Conservation (phyloP, 2,888 invertebrate species). For the Orthonevra nobilis region DNA sequence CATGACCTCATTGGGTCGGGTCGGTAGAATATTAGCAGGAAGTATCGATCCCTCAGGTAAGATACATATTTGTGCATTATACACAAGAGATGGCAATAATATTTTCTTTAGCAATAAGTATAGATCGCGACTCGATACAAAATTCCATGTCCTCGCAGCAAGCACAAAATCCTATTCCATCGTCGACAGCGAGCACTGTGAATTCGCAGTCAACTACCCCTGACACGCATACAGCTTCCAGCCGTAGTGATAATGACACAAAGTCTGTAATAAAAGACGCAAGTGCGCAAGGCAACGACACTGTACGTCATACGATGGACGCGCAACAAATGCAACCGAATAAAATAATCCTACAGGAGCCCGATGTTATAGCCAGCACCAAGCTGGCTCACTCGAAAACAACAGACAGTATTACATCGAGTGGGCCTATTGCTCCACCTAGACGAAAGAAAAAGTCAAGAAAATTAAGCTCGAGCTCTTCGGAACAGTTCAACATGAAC, state of each 20-base stretch:
- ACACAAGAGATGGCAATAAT: no score
- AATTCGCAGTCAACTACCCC: slow-evolving; percentile 69
- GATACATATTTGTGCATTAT: no score
- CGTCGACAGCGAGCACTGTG: slow-evolving; percentile 70
- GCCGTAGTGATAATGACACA: slow-evolving; percentile 65
- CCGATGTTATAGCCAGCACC: slow-evolving; percentile 96
- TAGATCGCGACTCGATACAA: slow-evolving; percentile 78
- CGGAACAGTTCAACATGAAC: slow-evolving; percentile 79
- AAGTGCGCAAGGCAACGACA: slow-evolving; percentile 33
- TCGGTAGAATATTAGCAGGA: slow-evolving; percentile 89
- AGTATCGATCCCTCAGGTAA: slow-evolving; percentile 84
- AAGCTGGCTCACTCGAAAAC: slow-evolving; percentile 83
- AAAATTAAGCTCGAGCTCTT: slow-evolving; percentile 78
- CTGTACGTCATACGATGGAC: slow-evolving; percentile 46
- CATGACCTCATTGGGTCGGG: slow-evolving; percentile 92
- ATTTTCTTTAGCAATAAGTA: slow-evolving; percentile 75
- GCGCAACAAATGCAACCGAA: slow-evolving; percentile 51
- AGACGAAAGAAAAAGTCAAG: slow-evolving; percentile 86
- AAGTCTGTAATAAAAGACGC: slow-evolving; percentile 43
- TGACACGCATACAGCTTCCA: slow-evolving; percentile 66
- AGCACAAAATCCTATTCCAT: slow-evolving; percentile 72
- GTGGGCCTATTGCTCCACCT: slow-evolving; percentile 88
- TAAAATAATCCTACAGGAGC: slow-evolving; percentile 83
- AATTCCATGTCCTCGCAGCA: slow-evolving; percentile 74
- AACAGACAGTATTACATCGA: slow-evolving; percentile 79